phyloP scores from a whole-genome alignment of 2,797 vertebrate genomes.

The Capromys pilorides region DNA sequence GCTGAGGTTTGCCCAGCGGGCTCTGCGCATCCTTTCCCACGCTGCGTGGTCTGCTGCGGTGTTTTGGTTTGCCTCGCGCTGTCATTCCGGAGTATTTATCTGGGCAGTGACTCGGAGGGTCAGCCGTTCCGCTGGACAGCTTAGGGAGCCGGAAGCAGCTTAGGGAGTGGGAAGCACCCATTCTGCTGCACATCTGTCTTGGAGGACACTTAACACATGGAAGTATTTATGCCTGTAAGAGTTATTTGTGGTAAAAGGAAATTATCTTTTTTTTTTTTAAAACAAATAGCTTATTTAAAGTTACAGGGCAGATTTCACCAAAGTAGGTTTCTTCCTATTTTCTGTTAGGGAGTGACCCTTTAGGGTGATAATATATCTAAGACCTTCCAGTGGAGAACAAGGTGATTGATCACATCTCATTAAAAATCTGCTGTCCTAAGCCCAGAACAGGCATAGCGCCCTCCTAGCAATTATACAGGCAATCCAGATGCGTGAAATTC shows the following conservation, averaged over 20 bases:
- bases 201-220: neutral
- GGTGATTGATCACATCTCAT: neutral
- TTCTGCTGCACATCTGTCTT: neutral
- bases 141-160: no score
- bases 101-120: neutral
- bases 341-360: neutral
- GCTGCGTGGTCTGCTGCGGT: neutral
- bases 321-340: neutral
- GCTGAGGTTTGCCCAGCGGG: neutral
- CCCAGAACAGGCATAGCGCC: neutral
- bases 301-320: neutral
- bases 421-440: neutral
- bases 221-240: neutral
- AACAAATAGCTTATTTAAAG: neutral
- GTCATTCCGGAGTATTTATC: neutral
- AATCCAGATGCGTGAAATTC: neutral
- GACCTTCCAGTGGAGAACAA: neutral
- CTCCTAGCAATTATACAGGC: neutral
- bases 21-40: neutral
- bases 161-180: neutral
- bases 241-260: conserved; percentile 6
- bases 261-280: neutral
- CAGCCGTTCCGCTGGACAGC: neutral
- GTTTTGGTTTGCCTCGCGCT: neutral
- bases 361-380: neutral